Conservation (phyloP, 2,888 invertebrate genomes). For the Orchesellides sinensis region DNA sequence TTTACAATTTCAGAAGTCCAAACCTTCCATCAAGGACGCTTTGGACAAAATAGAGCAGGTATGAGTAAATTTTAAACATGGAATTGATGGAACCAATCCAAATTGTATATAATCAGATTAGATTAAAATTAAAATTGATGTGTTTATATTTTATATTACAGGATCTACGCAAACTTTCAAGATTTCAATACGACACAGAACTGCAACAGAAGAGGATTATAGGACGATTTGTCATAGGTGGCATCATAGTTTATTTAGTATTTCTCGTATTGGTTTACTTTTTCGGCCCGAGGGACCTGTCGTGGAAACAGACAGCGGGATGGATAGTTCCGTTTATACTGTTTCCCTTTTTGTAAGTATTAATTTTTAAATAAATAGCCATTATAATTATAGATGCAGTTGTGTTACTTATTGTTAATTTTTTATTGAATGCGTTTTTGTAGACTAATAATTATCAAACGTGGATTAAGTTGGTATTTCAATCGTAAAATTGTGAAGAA, state of each 20-base stretch:
- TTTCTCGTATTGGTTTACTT: conserved; percentile 87
- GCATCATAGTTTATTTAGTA: conserved; percentile 80
- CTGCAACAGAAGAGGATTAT: conserved; percentile 89
- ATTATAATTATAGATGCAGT: conserved; percentile 19
- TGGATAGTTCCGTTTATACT: conserved; percentile 88
- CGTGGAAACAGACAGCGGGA: conserved; percentile 83
- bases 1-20: conserved; percentile 81
- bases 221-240: conserved; percentile 84
- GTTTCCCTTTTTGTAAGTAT: conserved; percentile 89
- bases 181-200: conserved; percentile 88
- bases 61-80: no score
- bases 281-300: conserved; percentile 87
- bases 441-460: conserved; percentile 88
- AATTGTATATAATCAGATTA: background rate
- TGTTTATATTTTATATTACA: conserved; percentile 73
- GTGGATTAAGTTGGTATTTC: conserved; percentile 92
- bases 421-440: conserved; percentile 6
- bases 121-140: background rate
- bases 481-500: conserved; percentile 88
- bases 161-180: conserved; percentile 89
- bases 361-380: no score
- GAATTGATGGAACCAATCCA: background rate
- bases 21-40: conserved; percentile 78
- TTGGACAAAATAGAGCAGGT: conserved; percentile 85
- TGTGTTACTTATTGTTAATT: no score